These are phyloP conservation scores for Berghia stephanieae DNA, from an alignment of 1,140 invertebrate genomes.

Conservation along the genomic window DNA sequence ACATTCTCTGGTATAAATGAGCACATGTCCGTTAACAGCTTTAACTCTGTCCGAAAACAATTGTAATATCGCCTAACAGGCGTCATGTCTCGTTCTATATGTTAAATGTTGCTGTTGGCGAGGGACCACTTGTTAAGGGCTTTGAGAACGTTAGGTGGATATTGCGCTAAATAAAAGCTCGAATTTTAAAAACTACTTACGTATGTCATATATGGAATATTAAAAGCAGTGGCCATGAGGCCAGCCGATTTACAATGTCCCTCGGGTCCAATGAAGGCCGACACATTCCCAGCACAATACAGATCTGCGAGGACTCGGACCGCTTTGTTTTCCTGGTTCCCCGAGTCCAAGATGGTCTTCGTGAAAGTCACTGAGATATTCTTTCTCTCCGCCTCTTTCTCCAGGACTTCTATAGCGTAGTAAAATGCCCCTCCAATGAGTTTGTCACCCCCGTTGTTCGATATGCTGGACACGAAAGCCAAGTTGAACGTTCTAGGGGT, in stretches of 20 bases:
- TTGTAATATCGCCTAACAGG: no score
- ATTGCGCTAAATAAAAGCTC: no score
- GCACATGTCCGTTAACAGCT: no score
- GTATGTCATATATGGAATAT: conserved; percentile 96
- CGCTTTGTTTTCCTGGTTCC: conserved; percentile 79
- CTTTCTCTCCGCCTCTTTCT: conserved; percentile 68
- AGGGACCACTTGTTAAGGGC: no score
- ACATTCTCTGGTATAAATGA: no score
- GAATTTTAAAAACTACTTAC: conserved; percentile 74
- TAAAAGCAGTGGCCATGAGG: conserved; percentile 88
- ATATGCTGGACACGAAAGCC: conserved; percentile 35
- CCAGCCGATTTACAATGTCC: conserved; percentile 91
- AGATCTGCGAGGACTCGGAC: conserved; percentile 41
- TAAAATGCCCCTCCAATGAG: conserved; percentile 80
- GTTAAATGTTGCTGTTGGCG: no score
- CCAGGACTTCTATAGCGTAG: conserved; percentile 82
- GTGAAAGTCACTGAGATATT: neutral
- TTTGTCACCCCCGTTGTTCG: conserved; percentile 37
- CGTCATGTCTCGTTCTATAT: no score
- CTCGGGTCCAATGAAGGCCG: conserved; percentile 94
- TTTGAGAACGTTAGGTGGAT: no score
- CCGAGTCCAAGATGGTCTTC: conserved; percentile 87
- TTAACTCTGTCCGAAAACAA: no score
- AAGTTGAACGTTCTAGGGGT: conserved; percentile 14
- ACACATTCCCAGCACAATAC: conserved; percentile 75